Evolutionary conservation across 2,797 vertebrate species (phyloP).

Genomic region (Melanotaenia pygmaea): DNA sequence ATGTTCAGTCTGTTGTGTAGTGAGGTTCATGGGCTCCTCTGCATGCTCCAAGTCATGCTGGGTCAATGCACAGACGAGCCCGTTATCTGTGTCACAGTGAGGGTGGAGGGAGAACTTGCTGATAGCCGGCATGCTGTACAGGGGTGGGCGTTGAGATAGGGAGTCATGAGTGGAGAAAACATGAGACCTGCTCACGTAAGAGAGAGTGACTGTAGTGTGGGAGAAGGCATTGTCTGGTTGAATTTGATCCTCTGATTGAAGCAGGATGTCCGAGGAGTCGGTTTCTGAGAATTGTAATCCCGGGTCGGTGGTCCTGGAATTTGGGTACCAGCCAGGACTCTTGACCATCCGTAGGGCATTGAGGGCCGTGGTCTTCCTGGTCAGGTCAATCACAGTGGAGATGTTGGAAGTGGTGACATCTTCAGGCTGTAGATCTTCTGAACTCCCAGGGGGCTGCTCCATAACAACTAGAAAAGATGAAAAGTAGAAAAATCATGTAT

Average conservation of each 20-base stretch:
- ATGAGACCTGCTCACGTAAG: slow-evolving; percentile 85
- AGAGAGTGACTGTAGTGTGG: slow-evolving; percentile 86
- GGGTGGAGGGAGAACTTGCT: slow-evolving; percentile 74
- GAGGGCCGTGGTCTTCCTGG: slow-evolving; percentile 65
- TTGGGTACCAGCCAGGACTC: slow-evolving; percentile 74
- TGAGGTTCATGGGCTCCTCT: slow-evolving; percentile 65
- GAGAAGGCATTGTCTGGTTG: slow-evolving; percentile 83
- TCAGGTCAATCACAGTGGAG: slow-evolving; percentile 74
- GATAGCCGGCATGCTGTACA: slow-evolving; percentile 73
- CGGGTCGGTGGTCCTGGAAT: slow-evolving; percentile 57
- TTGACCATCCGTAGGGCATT: slow-evolving; percentile 70
- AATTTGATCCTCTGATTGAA: slow-evolving; percentile 73
- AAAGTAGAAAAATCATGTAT: slow-evolving; percentile 1
- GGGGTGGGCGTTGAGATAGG: slow-evolving; percentile 64
- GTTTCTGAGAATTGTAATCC: slow-evolving; percentile 67
- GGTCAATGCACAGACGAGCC: slow-evolving; percentile 56
- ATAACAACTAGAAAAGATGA: slow-evolving; percentile 78
- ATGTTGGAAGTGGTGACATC: slow-evolving; percentile 76
- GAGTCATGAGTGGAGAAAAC: slow-evolving; percentile 76
- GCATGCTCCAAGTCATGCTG: slow-evolving; percentile 71
- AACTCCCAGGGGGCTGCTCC: slow-evolving; percentile 80
- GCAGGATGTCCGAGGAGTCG: slow-evolving; percentile 48
- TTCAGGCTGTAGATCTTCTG: slow-evolving; percentile 82
- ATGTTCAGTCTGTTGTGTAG: slow-evolving; percentile 51
- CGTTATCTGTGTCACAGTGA: slow-evolving; percentile 63